Percentiles rank a stretch among this genome's conserved stretches.
Conservation (phyloP, 2,888 invertebrate genomes). For the Oxystoma pomonae region DNA sequence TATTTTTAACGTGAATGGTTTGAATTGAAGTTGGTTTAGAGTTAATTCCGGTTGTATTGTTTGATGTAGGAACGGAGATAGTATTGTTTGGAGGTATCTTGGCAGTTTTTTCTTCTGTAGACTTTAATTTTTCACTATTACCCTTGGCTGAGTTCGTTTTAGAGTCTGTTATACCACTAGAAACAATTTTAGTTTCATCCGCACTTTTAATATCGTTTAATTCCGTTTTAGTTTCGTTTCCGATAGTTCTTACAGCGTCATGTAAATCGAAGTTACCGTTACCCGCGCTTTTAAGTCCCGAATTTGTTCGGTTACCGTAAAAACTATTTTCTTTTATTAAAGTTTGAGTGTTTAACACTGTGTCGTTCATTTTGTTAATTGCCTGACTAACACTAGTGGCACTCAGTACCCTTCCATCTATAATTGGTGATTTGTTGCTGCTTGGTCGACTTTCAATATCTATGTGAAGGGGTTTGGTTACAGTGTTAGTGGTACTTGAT, state of each 20-base stretch:
- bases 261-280: conserved; percentile 30
- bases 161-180: background rate
- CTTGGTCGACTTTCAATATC: conserved; percentile 36
- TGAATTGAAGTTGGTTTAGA: background rate
- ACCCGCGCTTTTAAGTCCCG: conserved; percentile 24
- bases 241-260: conserved; percentile 16
- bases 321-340: conserved; percentile 40
- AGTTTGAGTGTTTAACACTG: conserved; percentile 44
- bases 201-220: background rate
- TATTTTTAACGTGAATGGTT: conserved; percentile 15
- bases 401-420: conserved; percentile 42
- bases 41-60: background rate
- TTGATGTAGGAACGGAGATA: background rate
- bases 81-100: conserved; percentile 3
- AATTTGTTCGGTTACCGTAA: background rate
- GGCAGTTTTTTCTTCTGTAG: conserved; percentile 11
- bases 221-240: conserved; percentile 4
- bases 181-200: background rate
- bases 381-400: conserved; percentile 46
- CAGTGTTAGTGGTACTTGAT: conserved; percentile 44
- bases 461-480: conserved; percentile 45
- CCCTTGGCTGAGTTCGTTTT: background rate
- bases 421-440: conserved; percentile 35
- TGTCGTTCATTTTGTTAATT: conserved; percentile 47
- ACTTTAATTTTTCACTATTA: conserved; percentile 27